A percentile compares a stretch with the other conserved stretches of the same genome.
Evolutionary conservation across 2,113 vertebrate genomes (phyloP).

Genomic region (Erythrolamprus reginae): DNA sequence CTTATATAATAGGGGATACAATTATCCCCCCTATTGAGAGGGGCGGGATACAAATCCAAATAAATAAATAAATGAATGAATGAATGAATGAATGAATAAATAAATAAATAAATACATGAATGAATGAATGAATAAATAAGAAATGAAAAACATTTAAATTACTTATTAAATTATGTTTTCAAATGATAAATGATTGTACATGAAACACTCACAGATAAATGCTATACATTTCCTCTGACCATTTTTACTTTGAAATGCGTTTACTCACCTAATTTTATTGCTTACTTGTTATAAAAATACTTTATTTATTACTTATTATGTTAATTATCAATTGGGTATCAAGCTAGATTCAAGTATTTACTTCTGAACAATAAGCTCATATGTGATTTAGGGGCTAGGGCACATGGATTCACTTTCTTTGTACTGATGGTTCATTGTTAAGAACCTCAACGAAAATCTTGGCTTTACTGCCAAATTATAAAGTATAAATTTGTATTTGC

Average conservation of each 20-base stretch:
- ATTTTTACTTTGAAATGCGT: not conserved
- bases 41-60: no score
- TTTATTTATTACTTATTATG: not conserved
- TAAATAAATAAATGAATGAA: no score
- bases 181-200: not conserved
- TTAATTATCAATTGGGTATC: not conserved
- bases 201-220: not conserved
- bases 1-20: no score
- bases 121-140: no score
- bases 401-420: not conserved
- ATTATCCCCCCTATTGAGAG: no score
- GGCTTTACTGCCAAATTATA: not conserved
- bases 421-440: not conserved
- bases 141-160: not conserved
- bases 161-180: not conserved
- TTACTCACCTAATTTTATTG: not conserved
- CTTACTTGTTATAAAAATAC: no score
- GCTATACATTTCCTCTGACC: not conserved
- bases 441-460: not conserved
- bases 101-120: no score
- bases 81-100: no score
- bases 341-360: not conserved
- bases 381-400: not conserved
- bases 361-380: not conserved
- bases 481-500: not conserved